Conservation (phyloP, 2,888 invertebrate species). For the Galerucella calmariensis region DNA sequence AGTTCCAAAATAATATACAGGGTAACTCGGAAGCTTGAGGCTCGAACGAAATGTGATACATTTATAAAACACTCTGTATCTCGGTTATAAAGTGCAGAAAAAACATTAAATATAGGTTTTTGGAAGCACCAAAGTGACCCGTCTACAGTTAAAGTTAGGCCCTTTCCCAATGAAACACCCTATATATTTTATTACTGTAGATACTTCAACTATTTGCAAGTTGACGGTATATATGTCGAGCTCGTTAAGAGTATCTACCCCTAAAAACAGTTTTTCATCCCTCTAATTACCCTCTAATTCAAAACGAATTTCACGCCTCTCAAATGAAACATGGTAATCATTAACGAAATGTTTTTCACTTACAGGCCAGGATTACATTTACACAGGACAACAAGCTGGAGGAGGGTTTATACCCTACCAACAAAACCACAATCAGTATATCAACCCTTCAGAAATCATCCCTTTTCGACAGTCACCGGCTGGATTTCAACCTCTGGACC, state of each 20-base stretch:
- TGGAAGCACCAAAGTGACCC: too few relatives aligned
- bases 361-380: conserved; percentile 64
- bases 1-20: too few relatives aligned
- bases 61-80: too few relatives aligned
- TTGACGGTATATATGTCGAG: neutral
- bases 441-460: conserved; percentile 51
- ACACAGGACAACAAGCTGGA: conserved; percentile 55
- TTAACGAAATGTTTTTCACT: conserved; percentile 47
- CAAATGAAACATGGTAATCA: conserved; percentile 28
- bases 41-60: too few relatives aligned
- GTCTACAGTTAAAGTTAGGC: too few relatives aligned
- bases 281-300: conserved; percentile 32
- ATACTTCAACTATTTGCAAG: too few relatives aligned
- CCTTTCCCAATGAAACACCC: too few relatives aligned
- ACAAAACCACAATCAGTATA: conserved; percentile 48
- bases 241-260: conserved; percentile 23
- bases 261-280: conserved; percentile 19
- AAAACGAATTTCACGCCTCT: conserved; percentile 28
- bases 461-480: conserved; percentile 56
- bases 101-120: too few relatives aligned
- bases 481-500: conserved; percentile 45
- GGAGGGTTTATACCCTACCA: conserved; percentile 58
- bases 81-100: too few relatives aligned
- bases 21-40: too few relatives aligned
- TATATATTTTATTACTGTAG: too few relatives aligned